phyloP scores from a whole-genome alignment of 1,140 invertebrate species.

The Drosophila lacteicornis region DNA sequence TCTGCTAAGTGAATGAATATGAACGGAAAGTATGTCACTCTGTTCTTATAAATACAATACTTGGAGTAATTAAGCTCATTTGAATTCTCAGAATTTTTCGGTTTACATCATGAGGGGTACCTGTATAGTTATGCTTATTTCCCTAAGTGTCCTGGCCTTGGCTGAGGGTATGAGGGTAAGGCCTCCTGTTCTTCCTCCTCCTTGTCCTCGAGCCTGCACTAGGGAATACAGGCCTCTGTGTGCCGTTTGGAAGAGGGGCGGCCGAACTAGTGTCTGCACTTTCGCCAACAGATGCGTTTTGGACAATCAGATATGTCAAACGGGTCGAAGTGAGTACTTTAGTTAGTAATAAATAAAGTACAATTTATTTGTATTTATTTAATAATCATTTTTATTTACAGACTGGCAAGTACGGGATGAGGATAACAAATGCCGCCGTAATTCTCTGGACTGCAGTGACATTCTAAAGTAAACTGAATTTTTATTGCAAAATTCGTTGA shows the following conservation, averaged over 20 bases:
- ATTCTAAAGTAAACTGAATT: neutral
- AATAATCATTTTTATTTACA: neutral
- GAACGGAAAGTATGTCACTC: neutral
- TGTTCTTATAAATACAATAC: slow-evolving; percentile 29
- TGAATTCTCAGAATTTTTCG: neutral
- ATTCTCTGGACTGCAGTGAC: slow-evolving; percentile 16
- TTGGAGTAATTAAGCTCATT: neutral
- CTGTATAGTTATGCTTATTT: slow-evolving; percentile 23
- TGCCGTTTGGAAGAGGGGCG: slow-evolving; percentile 17
- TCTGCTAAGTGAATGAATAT: slow-evolving; percentile 2
- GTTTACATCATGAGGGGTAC: slow-evolving; percentile 22
- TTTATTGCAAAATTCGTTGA: neutral
- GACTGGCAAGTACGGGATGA: slow-evolving; percentile 23
- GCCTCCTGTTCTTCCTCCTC: neutral
- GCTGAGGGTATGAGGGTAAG: neutral
- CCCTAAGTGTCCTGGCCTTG: slow-evolving; percentile 16
- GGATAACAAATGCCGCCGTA: neutral
- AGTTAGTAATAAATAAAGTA: neutral
- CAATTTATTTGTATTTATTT: no score
- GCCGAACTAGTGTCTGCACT: slow-evolving; percentile 16
- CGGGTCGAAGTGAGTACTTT: slow-evolving; percentile 16
- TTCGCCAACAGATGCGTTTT: slow-evolving; percentile 28
- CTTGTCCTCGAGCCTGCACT: slow-evolving; percentile 15
- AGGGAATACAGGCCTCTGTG: slow-evolving; percentile 26
- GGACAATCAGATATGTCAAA: slow-evolving; percentile 21